A percentile compares a stretch with the other conserved stretches of the same genome.
Evolutionary conservation across 1,140 invertebrate genomes (phyloP).

Genomic region (Bursaphelenchus mucronatus): DNA sequence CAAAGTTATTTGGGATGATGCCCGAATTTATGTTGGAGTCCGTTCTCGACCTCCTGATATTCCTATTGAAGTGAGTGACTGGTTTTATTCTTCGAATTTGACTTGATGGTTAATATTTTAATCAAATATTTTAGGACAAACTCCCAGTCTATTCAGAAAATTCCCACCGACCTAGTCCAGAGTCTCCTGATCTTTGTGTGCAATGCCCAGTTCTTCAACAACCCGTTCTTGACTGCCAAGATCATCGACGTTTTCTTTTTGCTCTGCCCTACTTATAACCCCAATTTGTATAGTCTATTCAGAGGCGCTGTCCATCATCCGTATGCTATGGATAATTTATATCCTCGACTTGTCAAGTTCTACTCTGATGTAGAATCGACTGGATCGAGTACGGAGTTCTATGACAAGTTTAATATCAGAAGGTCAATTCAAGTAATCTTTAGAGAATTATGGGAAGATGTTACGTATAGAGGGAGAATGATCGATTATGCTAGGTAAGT

Average conservation of each 20-base stretch:
- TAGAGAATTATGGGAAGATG: constrained; percentile 68
- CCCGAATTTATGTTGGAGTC: constrained; percentile 70
- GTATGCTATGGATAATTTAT: constrained; percentile 75
- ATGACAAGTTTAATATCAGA: constrained; percentile 95
- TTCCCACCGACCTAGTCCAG: constrained; percentile 75
- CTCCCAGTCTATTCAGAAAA: constrained; percentile 71
- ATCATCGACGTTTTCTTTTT: constrained; percentile 84
- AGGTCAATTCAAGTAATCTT: constrained; percentile 95
- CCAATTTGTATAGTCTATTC: constrained; percentile 68
- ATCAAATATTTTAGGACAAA: constrained; percentile 75
- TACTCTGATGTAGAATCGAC: constrained; percentile 95
- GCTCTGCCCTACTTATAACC: constrained; percentile 77
- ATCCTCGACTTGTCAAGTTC: constrained; percentile 89
- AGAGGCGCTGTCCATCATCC: constrained; percentile 74
- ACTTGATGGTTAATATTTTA: constrained; percentile 36
- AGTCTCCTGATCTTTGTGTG: constrained; percentile 84
- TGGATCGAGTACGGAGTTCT: constrained; percentile 92
- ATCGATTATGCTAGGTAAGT: constrained; percentile 66
- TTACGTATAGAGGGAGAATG: constrained; percentile 63
- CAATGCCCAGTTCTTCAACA: constrained; percentile 81
- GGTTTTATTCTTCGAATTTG: constrained; percentile 8
- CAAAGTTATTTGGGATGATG: constrained; percentile 77
- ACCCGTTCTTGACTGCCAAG: constrained; percentile 91
- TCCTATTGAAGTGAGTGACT: constrained; percentile 47
- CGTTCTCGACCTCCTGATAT: constrained; percentile 47